A percentile compares a stretch with the other conserved stretches of the same genome.
Conservation (phyloP, 2,888 invertebrate species). For the Lepidochitona cinerea region DNA sequence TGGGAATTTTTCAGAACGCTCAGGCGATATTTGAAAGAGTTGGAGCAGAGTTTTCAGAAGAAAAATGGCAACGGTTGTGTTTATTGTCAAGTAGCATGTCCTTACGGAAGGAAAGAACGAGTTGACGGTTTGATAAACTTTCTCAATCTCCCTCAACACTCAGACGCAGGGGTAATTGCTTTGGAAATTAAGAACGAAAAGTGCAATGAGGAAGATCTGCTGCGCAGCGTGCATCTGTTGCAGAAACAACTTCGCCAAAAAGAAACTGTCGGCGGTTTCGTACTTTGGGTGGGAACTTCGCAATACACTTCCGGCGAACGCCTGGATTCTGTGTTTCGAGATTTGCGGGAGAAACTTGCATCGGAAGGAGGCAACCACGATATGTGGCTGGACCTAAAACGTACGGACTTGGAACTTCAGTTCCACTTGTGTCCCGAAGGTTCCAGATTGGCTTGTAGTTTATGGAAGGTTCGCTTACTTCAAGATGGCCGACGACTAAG, state of each 20-base stretch:
- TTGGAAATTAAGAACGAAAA: neutral
- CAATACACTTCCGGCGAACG: neutral
- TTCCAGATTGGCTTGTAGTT: neutral
- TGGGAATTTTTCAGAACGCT: neutral
- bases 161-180: neutral
- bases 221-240: neutral
- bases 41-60: neutral
- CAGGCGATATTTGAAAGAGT: neutral
- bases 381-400: neutral
- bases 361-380: neutral
- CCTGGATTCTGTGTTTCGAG: neutral
- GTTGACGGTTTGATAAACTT: neutral
- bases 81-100: neutral
- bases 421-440: neutral
- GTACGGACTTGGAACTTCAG: neutral
- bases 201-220: neutral
- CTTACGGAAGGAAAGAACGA: neutral
- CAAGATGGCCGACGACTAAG: neutral
- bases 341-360: neutral
- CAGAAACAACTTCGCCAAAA: neutral
- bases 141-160: neutral
- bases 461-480: neutral
- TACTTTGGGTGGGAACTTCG: neutral
- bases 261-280: neutral
- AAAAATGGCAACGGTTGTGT: neutral